phyloP scores from a whole-genome alignment of 2,797 vertebrate species.

The Pelodytes ibericus region DNA sequence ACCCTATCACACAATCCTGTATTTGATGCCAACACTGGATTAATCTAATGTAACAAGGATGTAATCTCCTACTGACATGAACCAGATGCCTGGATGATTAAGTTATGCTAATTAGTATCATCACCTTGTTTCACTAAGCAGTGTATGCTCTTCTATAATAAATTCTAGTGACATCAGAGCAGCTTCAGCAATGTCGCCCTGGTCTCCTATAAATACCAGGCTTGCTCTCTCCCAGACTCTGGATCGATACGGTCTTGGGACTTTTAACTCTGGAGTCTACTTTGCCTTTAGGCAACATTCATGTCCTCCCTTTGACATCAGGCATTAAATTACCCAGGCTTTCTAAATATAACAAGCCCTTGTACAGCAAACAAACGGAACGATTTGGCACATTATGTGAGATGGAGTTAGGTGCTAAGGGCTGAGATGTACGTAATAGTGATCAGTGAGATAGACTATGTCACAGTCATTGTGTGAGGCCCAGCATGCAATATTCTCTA shows the following conservation, averaged over 20 bases:
- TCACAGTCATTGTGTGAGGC: too few species aligned
- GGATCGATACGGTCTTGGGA: slow-evolving; percentile 4
- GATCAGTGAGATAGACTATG: too few species aligned
- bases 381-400: not conserved
- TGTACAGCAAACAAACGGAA: slow-evolving; percentile 12
- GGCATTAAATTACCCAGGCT: slow-evolving; percentile 23
- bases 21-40: too few species aligned
- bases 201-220: slow-evolving; percentile 4
- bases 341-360: slow-evolving; percentile 34
- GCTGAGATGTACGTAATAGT: too few species aligned
- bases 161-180: not conserved
- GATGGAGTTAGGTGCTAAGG: too few species aligned
- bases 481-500: too few species aligned
- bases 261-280: not conserved
- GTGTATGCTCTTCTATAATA: not conserved
- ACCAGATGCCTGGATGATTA: not conserved
- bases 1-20: too few species aligned
- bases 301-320: slow-evolving; percentile 20
- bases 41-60: too few species aligned
- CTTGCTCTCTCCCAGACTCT: not conserved
- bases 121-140: not conserved
- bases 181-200: not conserved
- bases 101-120: not conserved
- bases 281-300: slow-evolving; percentile 11
- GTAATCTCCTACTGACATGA: too few species aligned